A percentile compares a stretch with the other conserved stretches of the same genome.
Evolutionary conservation across 2,113 vertebrate species (phyloP).

Genomic region (Elachura formosa): DNA sequence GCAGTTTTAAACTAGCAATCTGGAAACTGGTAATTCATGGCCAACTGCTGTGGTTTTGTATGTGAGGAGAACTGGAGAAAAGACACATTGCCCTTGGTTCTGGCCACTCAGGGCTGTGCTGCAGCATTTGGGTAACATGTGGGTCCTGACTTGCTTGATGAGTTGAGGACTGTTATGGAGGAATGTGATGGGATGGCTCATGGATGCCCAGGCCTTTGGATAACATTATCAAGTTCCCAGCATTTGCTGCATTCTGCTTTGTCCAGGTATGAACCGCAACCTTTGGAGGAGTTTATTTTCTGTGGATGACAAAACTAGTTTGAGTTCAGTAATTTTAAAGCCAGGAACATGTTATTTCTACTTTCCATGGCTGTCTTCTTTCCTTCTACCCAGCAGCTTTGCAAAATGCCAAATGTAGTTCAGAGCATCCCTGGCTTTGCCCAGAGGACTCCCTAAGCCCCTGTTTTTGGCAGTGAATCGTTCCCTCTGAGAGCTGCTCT

Average conservation of each 20-base stretch:
- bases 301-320: not conserved
- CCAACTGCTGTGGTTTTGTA: rapidly evolving
- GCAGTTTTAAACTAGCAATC: not conserved
- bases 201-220: not conserved
- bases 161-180: not conserved
- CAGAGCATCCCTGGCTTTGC: not conserved
- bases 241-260: not conserved
- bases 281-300: not conserved
- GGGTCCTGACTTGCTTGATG: not conserved
- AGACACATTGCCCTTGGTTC: not conserved
- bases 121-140: not conserved
- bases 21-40: not conserved
- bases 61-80: not conserved
- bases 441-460: not conserved
- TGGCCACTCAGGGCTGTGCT: not conserved
- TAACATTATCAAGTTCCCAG: not conserved
- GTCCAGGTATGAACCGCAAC: not conserved
- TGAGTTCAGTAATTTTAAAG: not conserved
- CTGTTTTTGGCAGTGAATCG: not conserved
- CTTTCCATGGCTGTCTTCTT: not conserved
- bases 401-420: not conserved
- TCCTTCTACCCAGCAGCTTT: not conserved
- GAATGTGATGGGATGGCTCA: not conserved
- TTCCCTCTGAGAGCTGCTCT: not conserved
- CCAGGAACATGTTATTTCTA: not conserved